Conservation (phyloP, 1,140 invertebrate genomes). For the Venturia canescens region DNA sequence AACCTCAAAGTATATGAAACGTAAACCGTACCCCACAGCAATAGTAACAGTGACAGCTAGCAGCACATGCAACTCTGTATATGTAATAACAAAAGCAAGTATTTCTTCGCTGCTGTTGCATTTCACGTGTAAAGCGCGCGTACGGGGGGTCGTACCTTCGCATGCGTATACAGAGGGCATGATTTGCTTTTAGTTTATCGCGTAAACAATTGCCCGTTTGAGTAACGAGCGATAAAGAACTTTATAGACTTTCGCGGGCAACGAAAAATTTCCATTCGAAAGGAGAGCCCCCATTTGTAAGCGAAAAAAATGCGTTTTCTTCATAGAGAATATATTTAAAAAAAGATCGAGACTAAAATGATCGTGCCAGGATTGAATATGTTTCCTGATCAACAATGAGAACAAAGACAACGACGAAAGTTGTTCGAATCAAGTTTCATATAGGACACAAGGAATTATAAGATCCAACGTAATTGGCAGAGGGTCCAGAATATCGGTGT, state of each 20-base stretch:
- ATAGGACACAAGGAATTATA: no score
- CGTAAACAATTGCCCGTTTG: conserved; percentile 10
- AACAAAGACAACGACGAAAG: neutral
- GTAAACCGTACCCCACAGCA: conserved; percentile 65
- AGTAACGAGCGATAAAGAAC: neutral
- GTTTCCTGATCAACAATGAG: no score
- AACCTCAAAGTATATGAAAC: conserved; percentile 69
- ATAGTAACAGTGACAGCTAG: conserved; percentile 46
- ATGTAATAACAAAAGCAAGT: neutral
- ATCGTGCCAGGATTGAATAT: no score
- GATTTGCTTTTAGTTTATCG: conserved; percentile 27
- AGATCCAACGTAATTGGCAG: conserved; percentile 1
- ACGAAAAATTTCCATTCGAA: neutral
- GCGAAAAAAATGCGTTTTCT: no score
- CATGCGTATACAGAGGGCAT: neutral
- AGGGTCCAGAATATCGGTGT: neutral
- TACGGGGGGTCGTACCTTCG: neutral
- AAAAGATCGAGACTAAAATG: neutral
- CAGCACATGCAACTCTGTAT: neutral
- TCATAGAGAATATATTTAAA: no score
- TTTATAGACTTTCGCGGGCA: neutral
- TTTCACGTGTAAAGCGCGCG: neutral
- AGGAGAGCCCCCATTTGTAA: no score
- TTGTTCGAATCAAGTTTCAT: no score
- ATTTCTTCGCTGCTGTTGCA: conserved; percentile 26